Percentiles rank a stretch among this genome's conserved stretches.
Evolutionary conservation across 2,113 vertebrate species (phyloP).

Genomic region (Oryzias celebensis): DNA sequence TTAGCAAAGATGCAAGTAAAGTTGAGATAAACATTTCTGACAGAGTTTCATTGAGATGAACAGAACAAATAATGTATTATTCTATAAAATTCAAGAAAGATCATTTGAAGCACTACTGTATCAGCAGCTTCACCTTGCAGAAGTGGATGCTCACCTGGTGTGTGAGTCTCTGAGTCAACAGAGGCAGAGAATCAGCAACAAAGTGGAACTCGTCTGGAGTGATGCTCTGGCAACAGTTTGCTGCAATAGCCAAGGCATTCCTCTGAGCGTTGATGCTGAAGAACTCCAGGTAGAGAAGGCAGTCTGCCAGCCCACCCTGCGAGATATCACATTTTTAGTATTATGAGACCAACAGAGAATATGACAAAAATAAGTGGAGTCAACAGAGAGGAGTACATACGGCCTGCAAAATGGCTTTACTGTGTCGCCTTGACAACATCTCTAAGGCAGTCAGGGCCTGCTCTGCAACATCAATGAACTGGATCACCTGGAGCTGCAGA

Average conservation of each 20-base stretch:
- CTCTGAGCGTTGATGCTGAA: slow-evolving; percentile 99
- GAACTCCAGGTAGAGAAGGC: slow-evolving; percentile 96
- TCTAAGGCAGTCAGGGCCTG: slow-evolving; percentile 97
- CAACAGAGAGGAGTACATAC: slow-evolving; percentile 76
- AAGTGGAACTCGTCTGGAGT: slow-evolving; percentile 99
- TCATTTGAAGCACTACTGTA: too few species aligned
- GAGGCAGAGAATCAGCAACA: slow-evolving; percentile 94
- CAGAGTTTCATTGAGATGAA: too few species aligned
- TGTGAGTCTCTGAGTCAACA: slow-evolving; percentile 96
- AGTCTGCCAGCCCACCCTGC: slow-evolving; percentile 94
- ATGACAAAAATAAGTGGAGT: background rate
- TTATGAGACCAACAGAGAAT: background rate
- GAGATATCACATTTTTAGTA: slow-evolving; percentile 26
- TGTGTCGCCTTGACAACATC: slow-evolving; percentile 97
- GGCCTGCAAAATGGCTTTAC: slow-evolving; percentile 98
- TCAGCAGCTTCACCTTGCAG: too few species aligned
- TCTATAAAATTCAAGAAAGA: too few species aligned
- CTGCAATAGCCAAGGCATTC: slow-evolving; percentile 96
- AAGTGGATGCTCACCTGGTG: slow-evolving; percentile 84
- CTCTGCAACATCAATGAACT: slow-evolving; percentile 99
- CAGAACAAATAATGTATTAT: too few species aligned
- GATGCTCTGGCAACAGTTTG: slow-evolving; percentile 99
- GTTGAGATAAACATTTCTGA: too few species aligned
- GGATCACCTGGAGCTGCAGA: slow-evolving; percentile 94
- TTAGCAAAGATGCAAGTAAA: too few species aligned